A percentile compares a stretch with the other conserved stretches of the same genome.
phyloP scores from a whole-genome alignment of 2,113 vertebrate species.

The Mesitornis unicolor region DNA sequence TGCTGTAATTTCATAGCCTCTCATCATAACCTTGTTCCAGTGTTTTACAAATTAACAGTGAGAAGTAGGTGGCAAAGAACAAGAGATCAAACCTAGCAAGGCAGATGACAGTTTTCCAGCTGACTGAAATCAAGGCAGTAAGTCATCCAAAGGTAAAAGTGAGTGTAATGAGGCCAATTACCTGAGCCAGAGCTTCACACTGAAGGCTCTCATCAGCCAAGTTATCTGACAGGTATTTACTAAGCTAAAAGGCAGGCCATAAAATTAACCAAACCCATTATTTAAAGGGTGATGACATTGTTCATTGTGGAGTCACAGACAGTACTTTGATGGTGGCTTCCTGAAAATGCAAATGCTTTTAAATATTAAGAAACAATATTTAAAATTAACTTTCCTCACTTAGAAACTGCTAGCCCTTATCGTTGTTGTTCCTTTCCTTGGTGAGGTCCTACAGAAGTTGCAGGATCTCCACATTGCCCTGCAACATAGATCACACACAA shows the following conservation, averaged over 20 bases:
- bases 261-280: constrained; percentile 80
- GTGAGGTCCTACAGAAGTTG: background rate
- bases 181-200: background rate
- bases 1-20: constrained; percentile 69
- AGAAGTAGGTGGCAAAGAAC: background rate
- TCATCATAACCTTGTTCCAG: constrained; percentile 83
- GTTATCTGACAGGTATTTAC: constrained; percentile 72
- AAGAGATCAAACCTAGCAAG: background rate
- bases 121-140: constrained; percentile 31
- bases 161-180: constrained; percentile 41
- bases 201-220: constrained; percentile 7
- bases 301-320: constrained; percentile 74
- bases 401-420: background rate
- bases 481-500: background rate
- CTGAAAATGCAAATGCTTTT: constrained; percentile 38
- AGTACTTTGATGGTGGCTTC: constrained; percentile 83
- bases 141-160: constrained; percentile 42
- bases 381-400: background rate
- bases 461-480: background rate
- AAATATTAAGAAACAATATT: background rate
- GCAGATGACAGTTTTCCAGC: background rate
- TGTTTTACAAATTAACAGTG: constrained; percentile 51
- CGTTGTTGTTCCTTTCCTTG: background rate
- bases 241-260: constrained; percentile 74
- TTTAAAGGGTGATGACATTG: constrained; percentile 82